Percentiles rank a stretch among this genome's conserved stretches.
phyloP scores from a whole-genome alignment of 2,113 vertebrate species.

The Dinomys branickii region DNA sequence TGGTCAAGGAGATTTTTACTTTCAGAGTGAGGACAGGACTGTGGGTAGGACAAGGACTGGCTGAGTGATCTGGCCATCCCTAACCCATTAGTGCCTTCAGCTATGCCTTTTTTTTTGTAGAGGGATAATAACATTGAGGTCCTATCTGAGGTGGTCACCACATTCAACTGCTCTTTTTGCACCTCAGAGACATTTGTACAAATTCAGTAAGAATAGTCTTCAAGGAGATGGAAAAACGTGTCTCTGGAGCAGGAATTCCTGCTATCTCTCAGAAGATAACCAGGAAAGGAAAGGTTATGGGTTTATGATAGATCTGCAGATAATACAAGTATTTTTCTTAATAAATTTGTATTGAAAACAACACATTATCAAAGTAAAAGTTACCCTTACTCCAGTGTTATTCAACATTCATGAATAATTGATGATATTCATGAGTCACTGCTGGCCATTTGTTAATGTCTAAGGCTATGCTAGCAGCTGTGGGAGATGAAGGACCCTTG shows the following conservation, averaged over 20 bases:
- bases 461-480: neutral
- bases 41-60: neutral
- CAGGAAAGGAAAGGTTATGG: neutral
- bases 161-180: neutral
- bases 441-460: neutral
- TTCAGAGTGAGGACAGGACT: neutral
- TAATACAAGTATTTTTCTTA: neutral
- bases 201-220: neutral
- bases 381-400: neutral
- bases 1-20: neutral
- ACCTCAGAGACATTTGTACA: neutral
- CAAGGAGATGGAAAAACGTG: neutral
- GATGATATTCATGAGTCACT: neutral
- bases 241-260: neutral
- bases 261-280: neutral
- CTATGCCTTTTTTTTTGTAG: neutral
- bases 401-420: neutral
- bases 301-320: neutral
- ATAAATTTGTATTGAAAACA: neutral
- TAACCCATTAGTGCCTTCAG: neutral
- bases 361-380: neutral
- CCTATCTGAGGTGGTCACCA: neutral
- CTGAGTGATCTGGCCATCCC: neutral
- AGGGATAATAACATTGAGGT: neutral
- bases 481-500: neutral